Evolutionary conservation across 2,888 invertebrate genomes (phyloP).

Genomic region (Apantesis nais): DNA sequence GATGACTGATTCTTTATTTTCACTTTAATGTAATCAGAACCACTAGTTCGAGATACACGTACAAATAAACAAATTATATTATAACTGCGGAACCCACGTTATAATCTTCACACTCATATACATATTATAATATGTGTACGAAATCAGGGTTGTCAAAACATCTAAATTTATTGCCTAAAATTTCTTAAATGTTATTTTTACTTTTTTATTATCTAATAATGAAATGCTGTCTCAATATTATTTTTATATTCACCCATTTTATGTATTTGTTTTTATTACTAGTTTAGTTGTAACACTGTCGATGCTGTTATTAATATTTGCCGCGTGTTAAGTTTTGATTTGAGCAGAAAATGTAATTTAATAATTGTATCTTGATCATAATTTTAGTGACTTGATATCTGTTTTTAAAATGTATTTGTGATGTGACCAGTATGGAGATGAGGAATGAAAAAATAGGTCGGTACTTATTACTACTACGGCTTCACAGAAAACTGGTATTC

Average conservation of each 20-base stretch:
- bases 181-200: slow-evolving; percentile 19
- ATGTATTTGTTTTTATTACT: slow-evolving; percentile 16
- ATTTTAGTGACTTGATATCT: not conserved
- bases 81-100: slow-evolving; percentile 28
- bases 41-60: not conserved
- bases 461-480: no score
- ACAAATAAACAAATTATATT: not conserved
- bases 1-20: not conserved
- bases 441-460: no score
- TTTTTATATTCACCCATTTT: slow-evolving; percentile 6
- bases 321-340: not conserved
- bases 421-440: no score
- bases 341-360: not conserved
- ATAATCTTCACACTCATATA: slow-evolving; percentile 33
- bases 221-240: slow-evolving; percentile 20
- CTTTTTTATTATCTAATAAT: not conserved
- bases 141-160: slow-evolving; percentile 38
- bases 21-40: not conserved
- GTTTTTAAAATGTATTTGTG: no score
- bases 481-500: no score
- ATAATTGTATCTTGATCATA: not conserved
- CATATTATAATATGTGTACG: slow-evolving; percentile 10
- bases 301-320: not conserved
- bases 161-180: slow-evolving; percentile 34
- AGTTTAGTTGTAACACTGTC: slow-evolving; percentile 10